A percentile compares a stretch with the other conserved stretches of the same genome.
Evolutionary conservation across 2,888 invertebrate genomes (phyloP).

Genomic region (Celastrina argiolus): DNA sequence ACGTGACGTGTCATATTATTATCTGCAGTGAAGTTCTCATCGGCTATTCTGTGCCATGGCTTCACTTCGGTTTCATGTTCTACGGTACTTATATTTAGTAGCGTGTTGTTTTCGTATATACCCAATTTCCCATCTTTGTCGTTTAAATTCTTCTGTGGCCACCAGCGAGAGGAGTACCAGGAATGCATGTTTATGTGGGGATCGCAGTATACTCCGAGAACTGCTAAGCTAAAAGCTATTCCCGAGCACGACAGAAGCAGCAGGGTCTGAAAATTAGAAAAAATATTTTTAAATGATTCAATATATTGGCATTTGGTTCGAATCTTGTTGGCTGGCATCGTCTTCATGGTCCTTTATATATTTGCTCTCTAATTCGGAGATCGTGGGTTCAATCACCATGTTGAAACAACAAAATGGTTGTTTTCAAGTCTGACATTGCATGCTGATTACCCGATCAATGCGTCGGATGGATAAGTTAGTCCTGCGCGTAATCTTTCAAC

Average conservation of each 20-base stretch:
- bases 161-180: conserved; percentile 56
- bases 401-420: too few species aligned
- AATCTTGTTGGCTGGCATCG: too few species aligned
- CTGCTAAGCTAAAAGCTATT: conserved; percentile 61
- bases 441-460: too few species aligned
- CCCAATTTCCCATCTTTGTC: conserved; percentile 40
- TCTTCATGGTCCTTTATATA: too few species aligned
- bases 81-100: conserved; percentile 34
- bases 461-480: too few species aligned
- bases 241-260: conserved; percentile 67
- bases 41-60: conserved; percentile 39
- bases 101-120: conserved; percentile 34
- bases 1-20: conserved; percentile 36
- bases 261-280: conserved; percentile 51
- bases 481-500: too few species aligned
- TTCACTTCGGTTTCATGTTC: conserved; percentile 31
- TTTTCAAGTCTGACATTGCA: too few species aligned
- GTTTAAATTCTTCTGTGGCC: conserved; percentile 48
- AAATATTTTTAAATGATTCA: not conserved
- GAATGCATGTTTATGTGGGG: conserved; percentile 56
- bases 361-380: too few species aligned
- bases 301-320: too few species aligned
- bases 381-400: too few species aligned
- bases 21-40: conserved; percentile 40
- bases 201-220: conserved; percentile 66